Base-by-base conservation (phyloP, 2,888 invertebrate genomes). In the Germaria angustata region DNA sequence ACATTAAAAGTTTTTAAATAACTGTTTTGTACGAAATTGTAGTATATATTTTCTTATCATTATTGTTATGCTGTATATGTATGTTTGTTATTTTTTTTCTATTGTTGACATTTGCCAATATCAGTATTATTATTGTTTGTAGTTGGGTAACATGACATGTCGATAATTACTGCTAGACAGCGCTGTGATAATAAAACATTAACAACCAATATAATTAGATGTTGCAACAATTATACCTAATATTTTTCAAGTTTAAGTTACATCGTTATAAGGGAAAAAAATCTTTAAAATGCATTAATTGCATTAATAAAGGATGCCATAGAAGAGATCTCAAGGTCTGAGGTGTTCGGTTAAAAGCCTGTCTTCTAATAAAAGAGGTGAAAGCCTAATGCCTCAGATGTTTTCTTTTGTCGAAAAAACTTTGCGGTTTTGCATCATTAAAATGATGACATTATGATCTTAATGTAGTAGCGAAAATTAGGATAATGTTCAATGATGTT, bases 71-170 rank as follows among this genome's bases (percentile, higher is more conserved):
- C 28, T 80, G 24, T 55, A 13, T 53, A 32, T 61, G 7, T 39
- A 9, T 34, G 5, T 34, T 39, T 22, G n/a, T 49, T 49, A 28
- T 28, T 44, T 28, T 41, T n/a, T 20, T 13, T n/a, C 57, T n/a
- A 0, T 15, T 57, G 34, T 36, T 46, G 34, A 6, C 22, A 13
- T 36, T 69, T 80, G 49, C 59, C 63, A 71, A 49, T 61, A 69
- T 20, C 49, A 69, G 39, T 51, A 68, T 68, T 77, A 81, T 81
- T 77, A 57, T 72, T 20, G 76, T 28, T 73, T 59, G 22, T 20
- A 65, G 51, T 53, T 71, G 34, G 17, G 44, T 15, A 65, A 76
- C 75, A 80, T 63, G 68, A 69, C 80, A 77, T 55, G 22, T 11
- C 61, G 51, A 39, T 72, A 73, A 73, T 81, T 78, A 32, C 34